Conservation (phyloP, 2,113 vertebrate species). For the Gadus macrocephalus region DNA sequence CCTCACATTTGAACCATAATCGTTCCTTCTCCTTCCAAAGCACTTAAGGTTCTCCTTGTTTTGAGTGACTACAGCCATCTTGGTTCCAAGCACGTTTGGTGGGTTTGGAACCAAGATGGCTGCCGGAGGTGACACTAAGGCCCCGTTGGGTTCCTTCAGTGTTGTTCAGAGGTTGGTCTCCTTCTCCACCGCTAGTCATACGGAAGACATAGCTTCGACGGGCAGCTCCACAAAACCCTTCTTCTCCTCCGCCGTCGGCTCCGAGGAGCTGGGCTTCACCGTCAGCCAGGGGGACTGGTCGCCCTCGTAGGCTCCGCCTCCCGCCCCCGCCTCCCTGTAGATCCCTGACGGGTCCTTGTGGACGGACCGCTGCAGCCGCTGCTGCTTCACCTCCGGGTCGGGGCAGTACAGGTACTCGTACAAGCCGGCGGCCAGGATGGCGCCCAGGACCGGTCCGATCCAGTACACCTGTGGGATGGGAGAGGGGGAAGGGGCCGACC, state of each 20-base stretch:
- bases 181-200: constrained; percentile 92
- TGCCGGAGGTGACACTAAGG: no score
- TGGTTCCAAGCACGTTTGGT: no score
- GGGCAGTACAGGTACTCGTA: constrained; percentile 92
- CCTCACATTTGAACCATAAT: no score
- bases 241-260: constrained; percentile 78
- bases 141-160: no score
- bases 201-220: constrained; percentile 82
- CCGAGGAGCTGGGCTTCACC: constrained; percentile 75
- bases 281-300: constrained; percentile 68
- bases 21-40: no score
- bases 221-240: constrained; percentile 73
- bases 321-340: constrained; percentile 81
- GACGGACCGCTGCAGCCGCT: constrained; percentile 76
- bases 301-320: constrained; percentile 18
- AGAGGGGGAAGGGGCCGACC: neutral
- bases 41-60: no score
- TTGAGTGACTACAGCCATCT: no score
- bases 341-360: constrained; percentile 74
- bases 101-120: no score
- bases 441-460: constrained; percentile 88
- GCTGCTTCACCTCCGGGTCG: constrained; percentile 77
- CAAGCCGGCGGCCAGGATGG: constrained; percentile 79
- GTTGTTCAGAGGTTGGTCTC: constrained; percentile 68
- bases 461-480: constrained; percentile 81